A percentile compares a stretch with the other conserved stretches of the same genome.
Evolutionary conservation across 2,113 vertebrate species (phyloP).

Genomic region (Rhinoderma darwinii): DNA sequence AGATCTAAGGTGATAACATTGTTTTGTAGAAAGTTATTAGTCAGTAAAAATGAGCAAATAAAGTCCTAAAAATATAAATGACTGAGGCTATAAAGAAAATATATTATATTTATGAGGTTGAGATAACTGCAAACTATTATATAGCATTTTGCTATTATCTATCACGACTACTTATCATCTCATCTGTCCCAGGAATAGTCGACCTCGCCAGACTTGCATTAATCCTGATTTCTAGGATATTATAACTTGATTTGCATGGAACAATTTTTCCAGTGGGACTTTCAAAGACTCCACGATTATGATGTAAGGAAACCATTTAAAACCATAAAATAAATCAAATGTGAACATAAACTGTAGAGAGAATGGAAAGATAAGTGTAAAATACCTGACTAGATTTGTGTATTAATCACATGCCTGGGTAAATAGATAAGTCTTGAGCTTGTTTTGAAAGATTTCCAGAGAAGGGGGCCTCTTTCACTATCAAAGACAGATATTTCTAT

Average conservation of each 20-base stretch:
- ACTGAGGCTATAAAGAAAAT: not conserved
- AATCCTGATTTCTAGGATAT: slow-evolving; percentile 27
- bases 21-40: not conserved
- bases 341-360: not conserved
- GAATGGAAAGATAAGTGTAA: slow-evolving; percentile 30
- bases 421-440: slow-evolving; percentile 42
- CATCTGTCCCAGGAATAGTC: slow-evolving; percentile 13
- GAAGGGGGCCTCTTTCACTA: slow-evolving; percentile 43
- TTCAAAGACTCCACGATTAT: not conserved
- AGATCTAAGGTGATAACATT: not conserved
- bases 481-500: slow-evolving; percentile 33
- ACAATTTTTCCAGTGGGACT: slow-evolving; percentile 27
- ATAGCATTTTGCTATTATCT: not conserved
- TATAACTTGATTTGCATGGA: slow-evolving; percentile 35
- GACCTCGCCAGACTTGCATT: not conserved
- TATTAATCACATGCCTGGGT: slow-evolving; percentile 49
- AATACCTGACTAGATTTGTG: slow-evolving; percentile 9
- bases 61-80: not conserved
- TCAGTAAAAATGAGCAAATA: not conserved
- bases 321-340: slow-evolving; percentile 40
- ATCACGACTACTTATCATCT: not conserved
- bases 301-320: slow-evolving; percentile 42
- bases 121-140: not conserved
- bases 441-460: slow-evolving; percentile 47
- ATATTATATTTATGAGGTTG: too few relatives aligned